These are phyloP conservation scores for Encarsia formosa DNA, from an alignment of 2,888 invertebrate genomes.

Conservation along the genomic window DNA sequence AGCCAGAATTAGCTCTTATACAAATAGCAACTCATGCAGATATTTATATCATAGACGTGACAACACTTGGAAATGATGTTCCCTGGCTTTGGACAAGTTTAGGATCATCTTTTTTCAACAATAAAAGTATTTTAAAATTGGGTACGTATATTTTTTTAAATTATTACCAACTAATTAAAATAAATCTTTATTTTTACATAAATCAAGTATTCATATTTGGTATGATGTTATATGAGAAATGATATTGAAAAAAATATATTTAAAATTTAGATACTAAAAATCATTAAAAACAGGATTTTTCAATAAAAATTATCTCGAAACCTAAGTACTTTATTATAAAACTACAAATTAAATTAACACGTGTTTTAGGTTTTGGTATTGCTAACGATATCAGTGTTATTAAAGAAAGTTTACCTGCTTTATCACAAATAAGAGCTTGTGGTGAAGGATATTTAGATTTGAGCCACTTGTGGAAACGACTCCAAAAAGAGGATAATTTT, in stretches of 20 bases:
- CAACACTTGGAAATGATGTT: conserved; percentile 57
- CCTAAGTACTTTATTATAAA: too few species aligned
- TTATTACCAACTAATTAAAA: background rate
- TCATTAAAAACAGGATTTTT: background rate
- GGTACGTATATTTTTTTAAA: conserved; percentile 50
- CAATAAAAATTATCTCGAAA: background rate
- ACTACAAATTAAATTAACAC: background rate
- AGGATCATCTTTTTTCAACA: conserved; percentile 65
- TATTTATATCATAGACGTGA: conserved; percentile 77
- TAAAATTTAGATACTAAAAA: background rate
- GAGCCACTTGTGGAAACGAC: conserved; percentile 58
- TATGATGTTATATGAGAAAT: too few species aligned
- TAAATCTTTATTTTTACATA: too few species aligned
- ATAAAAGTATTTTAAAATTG: conserved; percentile 74
- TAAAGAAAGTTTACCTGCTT: conserved; percentile 56
- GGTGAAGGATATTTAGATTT: conserved; percentile 60
- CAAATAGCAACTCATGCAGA: conserved; percentile 72
- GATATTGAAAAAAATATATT: too few species aligned
- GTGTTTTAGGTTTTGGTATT: conserved; percentile 59
- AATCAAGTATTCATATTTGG: too few species aligned
- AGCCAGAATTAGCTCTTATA: conserved; percentile 70
- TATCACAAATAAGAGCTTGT: conserved; percentile 52
- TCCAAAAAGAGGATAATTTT: conserved; percentile 55
- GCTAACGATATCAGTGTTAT: conserved; percentile 61
- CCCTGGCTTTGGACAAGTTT: conserved; percentile 64